Evolutionary conservation across 2,888 invertebrate species (phyloP), one percentile per base, ranked within the genome.

Genomic region (Meteorus colon): DNA sequence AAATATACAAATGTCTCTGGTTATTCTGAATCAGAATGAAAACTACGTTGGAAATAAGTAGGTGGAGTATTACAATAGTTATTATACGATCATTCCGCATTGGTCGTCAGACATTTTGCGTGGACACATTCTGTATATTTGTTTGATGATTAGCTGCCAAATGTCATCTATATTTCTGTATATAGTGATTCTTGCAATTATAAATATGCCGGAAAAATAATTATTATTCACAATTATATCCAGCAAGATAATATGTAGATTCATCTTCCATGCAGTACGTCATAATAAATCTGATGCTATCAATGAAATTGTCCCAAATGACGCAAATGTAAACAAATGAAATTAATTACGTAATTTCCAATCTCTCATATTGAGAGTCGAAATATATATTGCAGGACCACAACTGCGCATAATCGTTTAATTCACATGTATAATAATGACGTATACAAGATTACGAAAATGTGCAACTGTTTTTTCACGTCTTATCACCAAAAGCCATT

Each of bases 1-100:
- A 73, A 79, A 79, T 81, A 78, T 81, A 80, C 80, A 78, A 76
- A 81, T 78, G 74, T 78, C 55, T 73, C 73, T 78, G 60, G 48
- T 37, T 76, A 63, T 66, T 51, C 31, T 72, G 63, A 73, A 77
- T 76, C 75, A 66, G 74, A 77, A 77, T 73, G 55, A 67, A 72
- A 76, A 77, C 76, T 72, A 79, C 73, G 60, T 77, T 10, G 27
- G 48, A 45, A 69, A 51, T 48, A 48, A 29, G 45, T 68, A 37
- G 12, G 10, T 48, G 24, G 19, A 55, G n/a, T 55, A 55, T 19
- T 19, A 41, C n/a, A 31, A 65, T n/a, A 37, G 19, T 65, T 10
- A 65, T 65, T 55, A 55, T 19, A 55, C 19, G n/a, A 55, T 55
- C 19, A 55, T 19, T 19, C n/a, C 8, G n/a, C 6, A 19, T 8